Base-by-base conservation (phyloP, 1,140 invertebrate species). In the Cydia strobilella region DNA sequence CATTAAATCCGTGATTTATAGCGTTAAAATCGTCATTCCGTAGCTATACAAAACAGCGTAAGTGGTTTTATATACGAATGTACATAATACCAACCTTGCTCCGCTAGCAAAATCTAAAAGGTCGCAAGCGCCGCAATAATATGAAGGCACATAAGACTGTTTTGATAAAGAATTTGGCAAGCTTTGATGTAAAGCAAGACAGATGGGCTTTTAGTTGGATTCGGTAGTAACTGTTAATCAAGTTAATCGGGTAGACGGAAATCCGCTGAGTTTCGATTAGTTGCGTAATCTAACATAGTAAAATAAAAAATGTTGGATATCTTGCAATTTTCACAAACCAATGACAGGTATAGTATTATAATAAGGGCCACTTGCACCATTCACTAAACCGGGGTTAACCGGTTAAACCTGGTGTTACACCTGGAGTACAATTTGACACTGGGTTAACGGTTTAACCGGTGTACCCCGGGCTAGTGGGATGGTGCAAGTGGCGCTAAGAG, bases 241-340 rank as follows among this genome's bases (percentile, higher is more conserved):
- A n/a, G 6, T 20, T 54, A 54, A 18, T 54, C 51, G 45, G 4
- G 51, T 54, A 54, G 18, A 20, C 51, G 51, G 51, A 54, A 54
- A 54, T 54, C 51, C 51, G 51, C 20, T 54, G 51, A 51, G 48
- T 54, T 54, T 54, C n/a, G n/a, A 54, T 54, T 54, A 54, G 51
- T 54, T 54, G 5, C n/a, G 51, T 54, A 54, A 54, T 54, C 51
- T 18, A 54, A 54, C 6, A 3, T 6, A 54, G 2, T 54, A 1
- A 0, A 51, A 4, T 7, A 45, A 45, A 45, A 13, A 45, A 0
- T 12, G 10, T 15, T 13, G 15, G 25, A 3, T 1, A 25, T 25
- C 25, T 25, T 3, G 25, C 25, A 25, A 25, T 25, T 35, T 7
- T 35, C 31, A 35, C 6, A 35, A 35, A 35, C 31, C 1, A 35